Evolutionary conservation across 2,113 vertebrate genomes (phyloP), one percentile per base, ranked within the genome.

Genomic region (Oenanthe oenanthe): DNA sequence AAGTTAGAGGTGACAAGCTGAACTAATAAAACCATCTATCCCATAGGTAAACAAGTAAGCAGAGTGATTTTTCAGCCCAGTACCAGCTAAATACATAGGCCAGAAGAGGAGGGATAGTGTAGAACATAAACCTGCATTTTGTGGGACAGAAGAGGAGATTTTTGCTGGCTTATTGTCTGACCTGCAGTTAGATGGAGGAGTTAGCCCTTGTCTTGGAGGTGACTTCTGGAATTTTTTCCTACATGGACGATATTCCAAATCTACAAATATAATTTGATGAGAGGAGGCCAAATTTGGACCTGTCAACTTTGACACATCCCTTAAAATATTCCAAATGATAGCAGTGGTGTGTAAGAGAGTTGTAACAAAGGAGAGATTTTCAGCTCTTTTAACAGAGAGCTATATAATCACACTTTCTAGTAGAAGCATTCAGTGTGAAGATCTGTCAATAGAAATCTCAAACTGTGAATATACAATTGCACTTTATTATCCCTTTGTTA

Each of bases 401-500:
- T 95, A 88, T 94, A 97, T 98, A 98, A 98, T 98, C 97, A 92
- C 94, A 94, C 95, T 97, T 97, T 96, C 97, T 97, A 96, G 93
- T 97, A 97, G 96, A 96, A 98, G 98, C 89, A 86, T 97, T 97
- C 97, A 91, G 96, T 97, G 97, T 97, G 94, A 95, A 97, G 96
- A 97, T 97, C 97, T 97, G 97, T 98, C 98, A 98, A 98, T 98
- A 98, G 98, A 97, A 97, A 97, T 97, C 97, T 98, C 98, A 98
- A 98, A 98, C 98, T 98, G 98, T 97, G 98, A 98, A 98, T 98
- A 98, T 97, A 98, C 98, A 98, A 98, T 98, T 97, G 98, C 93
- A 95, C 96, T 98, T 98, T 98, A 98, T 98, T 98, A 98, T 98
- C 95, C 92, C 90, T 97, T 98, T 98, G 96, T 98, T 98, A 98